phyloP scores from a whole-genome alignment of 92 coral and sea anemone species.

The Zoanthus solanderi region DNA sequence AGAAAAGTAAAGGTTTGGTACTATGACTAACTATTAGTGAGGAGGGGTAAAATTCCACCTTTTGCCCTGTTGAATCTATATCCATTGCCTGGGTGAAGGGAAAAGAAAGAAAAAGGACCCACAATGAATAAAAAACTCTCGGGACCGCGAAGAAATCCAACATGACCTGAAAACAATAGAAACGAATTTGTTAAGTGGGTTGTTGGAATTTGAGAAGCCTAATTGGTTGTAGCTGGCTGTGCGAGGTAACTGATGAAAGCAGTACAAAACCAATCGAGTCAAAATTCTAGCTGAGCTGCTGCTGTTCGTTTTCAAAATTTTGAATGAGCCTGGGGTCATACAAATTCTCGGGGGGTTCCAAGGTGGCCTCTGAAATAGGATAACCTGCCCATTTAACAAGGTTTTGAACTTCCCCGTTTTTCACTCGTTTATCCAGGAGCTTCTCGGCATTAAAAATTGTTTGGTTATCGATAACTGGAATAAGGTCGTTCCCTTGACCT shows the following conservation, averaged over 20 bases:
- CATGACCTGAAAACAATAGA: background rate
- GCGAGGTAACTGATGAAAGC: background rate
- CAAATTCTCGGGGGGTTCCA: conserved; percentile 56
- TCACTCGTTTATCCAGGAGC: background rate
- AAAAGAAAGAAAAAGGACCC: background rate
- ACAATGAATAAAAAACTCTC: background rate
- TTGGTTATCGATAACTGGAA: conserved; percentile 7
- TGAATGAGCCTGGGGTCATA: conserved; percentile 28
- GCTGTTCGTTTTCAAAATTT: conserved; percentile 10
- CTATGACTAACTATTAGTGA: conserved; percentile 51
- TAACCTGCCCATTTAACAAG: conserved; percentile 40
- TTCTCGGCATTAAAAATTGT: conserved; percentile 7
- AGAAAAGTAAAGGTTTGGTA: conserved; percentile 38
- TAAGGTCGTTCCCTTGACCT: background rate
- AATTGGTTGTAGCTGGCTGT: no score
- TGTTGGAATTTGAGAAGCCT: background rate
- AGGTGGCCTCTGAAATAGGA: conserved; percentile 50
- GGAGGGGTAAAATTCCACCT: conserved; percentile 28
- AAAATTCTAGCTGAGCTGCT: background rate
- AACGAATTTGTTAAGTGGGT: background rate
- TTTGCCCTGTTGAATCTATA: conserved; percentile 43
- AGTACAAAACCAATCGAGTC: no score
- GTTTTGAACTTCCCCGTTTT: background rate
- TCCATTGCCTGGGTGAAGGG: background rate
- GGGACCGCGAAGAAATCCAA: background rate